Evolutionary conservation across 1,140 invertebrate genomes (phyloP).

Genomic region (Drosophila asahinai): DNA sequence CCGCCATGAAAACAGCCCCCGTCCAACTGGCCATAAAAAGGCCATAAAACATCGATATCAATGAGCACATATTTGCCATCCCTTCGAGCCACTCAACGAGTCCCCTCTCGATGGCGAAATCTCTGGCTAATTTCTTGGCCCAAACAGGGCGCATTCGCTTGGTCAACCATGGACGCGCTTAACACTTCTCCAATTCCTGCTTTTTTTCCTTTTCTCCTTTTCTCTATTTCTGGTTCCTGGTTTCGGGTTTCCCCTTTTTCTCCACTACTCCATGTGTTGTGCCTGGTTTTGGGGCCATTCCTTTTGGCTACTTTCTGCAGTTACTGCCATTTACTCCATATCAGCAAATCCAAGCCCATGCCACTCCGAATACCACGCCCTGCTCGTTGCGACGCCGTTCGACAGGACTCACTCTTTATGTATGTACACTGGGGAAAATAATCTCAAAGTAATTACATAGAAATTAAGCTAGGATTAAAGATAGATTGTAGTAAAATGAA

Average conservation of each 20-base stretch:
- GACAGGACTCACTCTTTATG: conserved; percentile 46
- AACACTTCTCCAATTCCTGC: conserved; percentile 26
- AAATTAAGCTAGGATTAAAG: not conserved
- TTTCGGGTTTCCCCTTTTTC: not conserved
- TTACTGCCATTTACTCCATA: conserved; percentile 56
- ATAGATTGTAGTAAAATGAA: not conserved
- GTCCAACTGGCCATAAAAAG: conserved; percentile 32
- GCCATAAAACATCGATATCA: conserved; percentile 56
- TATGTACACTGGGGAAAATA: conserved; percentile 12
- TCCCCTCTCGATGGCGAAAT: conserved; percentile 21
- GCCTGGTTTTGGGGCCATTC: conserved; percentile 30
- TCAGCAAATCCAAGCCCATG: conserved; percentile 51
- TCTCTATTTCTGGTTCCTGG: conserved; percentile 1
- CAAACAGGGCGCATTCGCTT: conserved; percentile 39
- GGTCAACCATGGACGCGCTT: conserved; percentile 43
- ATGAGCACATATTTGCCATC: conserved; percentile 49
- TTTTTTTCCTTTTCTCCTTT: not conserved
- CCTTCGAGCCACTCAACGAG: conserved; percentile 21
- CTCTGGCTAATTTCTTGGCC: conserved; percentile 53
- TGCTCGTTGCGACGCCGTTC: conserved; percentile 37
- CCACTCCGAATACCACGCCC: conserved; percentile 38
- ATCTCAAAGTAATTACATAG: not conserved
- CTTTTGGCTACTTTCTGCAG: conserved; percentile 57
- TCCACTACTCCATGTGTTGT: conserved; percentile 3
- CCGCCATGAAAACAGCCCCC: conserved; percentile 11